These are phyloP conservation scores for Melanotaenia parkinsoni DNA, from an alignment of 2,797 vertebrate genomes.

Conservation along the genomic window DNA sequence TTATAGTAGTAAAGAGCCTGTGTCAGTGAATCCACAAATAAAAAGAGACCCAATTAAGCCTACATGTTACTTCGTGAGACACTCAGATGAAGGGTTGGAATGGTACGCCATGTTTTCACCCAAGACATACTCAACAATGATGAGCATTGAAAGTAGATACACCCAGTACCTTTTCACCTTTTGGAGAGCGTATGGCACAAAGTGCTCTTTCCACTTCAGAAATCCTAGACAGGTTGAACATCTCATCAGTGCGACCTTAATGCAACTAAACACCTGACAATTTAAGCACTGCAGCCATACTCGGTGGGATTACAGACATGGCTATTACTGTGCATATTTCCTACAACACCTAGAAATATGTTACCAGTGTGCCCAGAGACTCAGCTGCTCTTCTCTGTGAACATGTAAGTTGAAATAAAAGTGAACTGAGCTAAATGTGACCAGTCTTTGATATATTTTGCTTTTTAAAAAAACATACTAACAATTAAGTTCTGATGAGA, in stretches of 20 bases:
- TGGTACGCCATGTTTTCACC: not conserved
- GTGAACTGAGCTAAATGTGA: not conserved
- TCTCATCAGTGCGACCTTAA: constrained; percentile 54
- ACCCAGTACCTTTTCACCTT: constrained; percentile 36
- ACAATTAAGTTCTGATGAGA: not conserved
- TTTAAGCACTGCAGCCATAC: constrained; percentile 39
- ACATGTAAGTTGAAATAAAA: not conserved
- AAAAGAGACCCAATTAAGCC: constrained; percentile 37
- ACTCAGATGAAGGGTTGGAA: constrained; percentile 11
- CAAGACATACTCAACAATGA: not conserved
- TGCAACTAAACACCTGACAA: constrained; percentile 54
- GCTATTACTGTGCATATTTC: constrained; percentile 63
- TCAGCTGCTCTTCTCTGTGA: not conserved
- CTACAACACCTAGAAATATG: constrained; percentile 45
- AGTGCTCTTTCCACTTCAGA: constrained; percentile 54
- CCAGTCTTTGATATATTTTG: not conserved
- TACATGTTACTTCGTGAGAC: constrained; percentile 11
- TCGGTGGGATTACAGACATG: constrained; percentile 44
- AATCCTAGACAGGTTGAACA: constrained; percentile 61
- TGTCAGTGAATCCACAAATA: constrained; percentile 40
- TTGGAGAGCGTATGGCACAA: constrained; percentile 25
- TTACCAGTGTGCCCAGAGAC: not conserved
- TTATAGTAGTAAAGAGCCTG: constrained; percentile 13
- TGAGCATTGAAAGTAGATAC: constrained; percentile 20
- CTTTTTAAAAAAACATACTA: not conserved